Percentiles rank a stretch among this genome's conserved stretches.
These are phyloP conservation scores for Manduca sexta DNA, from an alignment of 1,140 invertebrate species.

Conservation along the genomic window DNA sequence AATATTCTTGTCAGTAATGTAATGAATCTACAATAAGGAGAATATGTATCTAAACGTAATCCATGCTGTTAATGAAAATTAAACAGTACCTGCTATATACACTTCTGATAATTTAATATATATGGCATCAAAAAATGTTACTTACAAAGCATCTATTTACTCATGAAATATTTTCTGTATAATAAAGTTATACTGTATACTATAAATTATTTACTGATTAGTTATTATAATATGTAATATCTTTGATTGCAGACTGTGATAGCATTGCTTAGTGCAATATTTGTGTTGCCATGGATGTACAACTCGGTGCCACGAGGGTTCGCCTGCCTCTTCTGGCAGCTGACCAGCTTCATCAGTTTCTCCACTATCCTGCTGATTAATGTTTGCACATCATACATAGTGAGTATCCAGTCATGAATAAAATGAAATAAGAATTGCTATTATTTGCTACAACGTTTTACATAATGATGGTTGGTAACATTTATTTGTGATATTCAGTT, in stretches of 20 bases:
- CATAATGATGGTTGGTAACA: too few relatives aligned
- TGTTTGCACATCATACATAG: constrained; percentile 63
- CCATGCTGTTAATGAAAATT: too few relatives aligned
- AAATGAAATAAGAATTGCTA: not conserved
- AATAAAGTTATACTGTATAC: too few relatives aligned
- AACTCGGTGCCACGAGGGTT: constrained; percentile 59
- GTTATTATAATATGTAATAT: not conserved
- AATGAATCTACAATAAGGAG: too few relatives aligned
- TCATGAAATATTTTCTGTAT: too few relatives aligned
- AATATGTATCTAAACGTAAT: too few relatives aligned
- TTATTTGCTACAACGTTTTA: not conserved
- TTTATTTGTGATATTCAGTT: too few relatives aligned
- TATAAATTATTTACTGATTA: not conserved
- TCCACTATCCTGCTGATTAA: constrained; percentile 59
- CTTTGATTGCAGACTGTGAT: constrained; percentile 57
- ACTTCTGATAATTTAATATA: too few relatives aligned
- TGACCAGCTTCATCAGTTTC: constrained; percentile 54
- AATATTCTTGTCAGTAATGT: too few relatives aligned
- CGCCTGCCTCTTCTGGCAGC: constrained; percentile 58
- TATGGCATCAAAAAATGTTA: too few relatives aligned
- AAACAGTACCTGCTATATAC: too few relatives aligned
- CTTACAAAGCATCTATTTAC: not conserved
- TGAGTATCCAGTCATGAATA: constrained; percentile 38
- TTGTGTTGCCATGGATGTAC: constrained; percentile 64
- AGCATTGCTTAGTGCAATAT: constrained; percentile 51